Evolutionary conservation across 2,113 vertebrate species (phyloP).

Genomic region (Phocoena sinus): DNA sequence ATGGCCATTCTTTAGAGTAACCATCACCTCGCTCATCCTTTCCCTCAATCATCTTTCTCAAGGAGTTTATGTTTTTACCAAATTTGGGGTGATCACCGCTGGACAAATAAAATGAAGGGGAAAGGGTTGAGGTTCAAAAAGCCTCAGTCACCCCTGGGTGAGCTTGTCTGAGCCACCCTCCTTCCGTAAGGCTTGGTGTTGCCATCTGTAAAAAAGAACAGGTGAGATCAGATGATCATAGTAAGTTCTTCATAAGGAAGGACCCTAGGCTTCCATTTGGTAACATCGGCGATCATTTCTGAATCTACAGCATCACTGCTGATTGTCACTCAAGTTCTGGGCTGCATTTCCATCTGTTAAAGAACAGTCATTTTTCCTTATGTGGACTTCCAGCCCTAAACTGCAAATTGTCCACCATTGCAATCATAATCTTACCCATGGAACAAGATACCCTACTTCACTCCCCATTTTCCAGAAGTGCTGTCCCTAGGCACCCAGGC

Average conservation of each 20-base stretch:
- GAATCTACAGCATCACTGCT: not conserved
- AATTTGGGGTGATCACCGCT: not conserved
- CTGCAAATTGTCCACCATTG: not conserved
- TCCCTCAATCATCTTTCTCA: not conserved
- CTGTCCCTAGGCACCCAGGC: not conserved
- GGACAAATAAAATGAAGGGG: not conserved
- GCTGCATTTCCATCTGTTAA: not conserved
- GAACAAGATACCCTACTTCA: not conserved
- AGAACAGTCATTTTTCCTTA: not conserved
- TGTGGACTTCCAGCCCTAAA: not conserved
- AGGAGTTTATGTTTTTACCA: not conserved
- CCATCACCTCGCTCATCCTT: not conserved
- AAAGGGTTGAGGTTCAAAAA: not conserved
- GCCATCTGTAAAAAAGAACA: not conserved
- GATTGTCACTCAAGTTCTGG: not conserved
- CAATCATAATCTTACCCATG: not conserved
- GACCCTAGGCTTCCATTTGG: not conserved
- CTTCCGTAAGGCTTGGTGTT: not conserved
- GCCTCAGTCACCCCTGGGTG: not conserved
- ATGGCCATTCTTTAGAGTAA: not conserved
- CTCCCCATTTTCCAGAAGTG: not conserved
- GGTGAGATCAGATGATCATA: not conserved
- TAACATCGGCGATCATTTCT: not conserved
- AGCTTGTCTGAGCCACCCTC: not conserved
- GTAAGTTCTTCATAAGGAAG: not conserved